These are phyloP conservation scores for Dermatemys mawii DNA, from an alignment of 2,113 vertebrate species.

Conservation along the genomic window DNA sequence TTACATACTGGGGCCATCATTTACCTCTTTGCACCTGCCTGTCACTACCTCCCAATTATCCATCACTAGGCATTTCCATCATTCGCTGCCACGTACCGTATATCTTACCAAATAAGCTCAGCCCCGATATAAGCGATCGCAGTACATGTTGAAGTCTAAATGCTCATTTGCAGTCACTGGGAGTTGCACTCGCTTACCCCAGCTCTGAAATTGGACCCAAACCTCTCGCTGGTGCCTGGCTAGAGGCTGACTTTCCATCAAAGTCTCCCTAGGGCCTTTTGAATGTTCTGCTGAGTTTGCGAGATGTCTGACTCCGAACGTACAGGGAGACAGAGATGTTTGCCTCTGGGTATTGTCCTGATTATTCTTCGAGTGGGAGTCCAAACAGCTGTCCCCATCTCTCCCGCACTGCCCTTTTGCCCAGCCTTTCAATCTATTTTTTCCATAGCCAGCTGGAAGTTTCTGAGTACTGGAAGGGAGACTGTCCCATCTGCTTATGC, in stretches of 20 bases:
- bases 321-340: not conserved
- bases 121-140: fast-evolving
- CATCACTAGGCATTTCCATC: not conserved
- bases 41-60: not conserved
- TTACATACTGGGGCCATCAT: not conserved
- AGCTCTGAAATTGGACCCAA: not conserved
- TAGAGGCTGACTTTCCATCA: not conserved
- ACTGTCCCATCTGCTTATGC: not conserved
- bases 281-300: constrained; percentile 27
- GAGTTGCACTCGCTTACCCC: not conserved
- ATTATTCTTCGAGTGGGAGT: not conserved
- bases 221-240: not conserved
- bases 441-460: not conserved
- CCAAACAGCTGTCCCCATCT: not conserved
- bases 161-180: not conserved
- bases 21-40: not conserved
- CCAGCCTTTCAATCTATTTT: not conserved
- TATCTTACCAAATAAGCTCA: not conserved
- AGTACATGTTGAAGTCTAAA: fast-evolving
- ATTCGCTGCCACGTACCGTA: not conserved
- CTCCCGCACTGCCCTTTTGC: not conserved
- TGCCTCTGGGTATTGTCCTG: not conserved
- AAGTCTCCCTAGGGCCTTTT: not conserved
- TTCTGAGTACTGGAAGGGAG: not conserved
- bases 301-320: fast-evolving